phyloP scores from a whole-genome alignment of 2,888 invertebrate genomes.

The Philereme vetulata region DNA sequence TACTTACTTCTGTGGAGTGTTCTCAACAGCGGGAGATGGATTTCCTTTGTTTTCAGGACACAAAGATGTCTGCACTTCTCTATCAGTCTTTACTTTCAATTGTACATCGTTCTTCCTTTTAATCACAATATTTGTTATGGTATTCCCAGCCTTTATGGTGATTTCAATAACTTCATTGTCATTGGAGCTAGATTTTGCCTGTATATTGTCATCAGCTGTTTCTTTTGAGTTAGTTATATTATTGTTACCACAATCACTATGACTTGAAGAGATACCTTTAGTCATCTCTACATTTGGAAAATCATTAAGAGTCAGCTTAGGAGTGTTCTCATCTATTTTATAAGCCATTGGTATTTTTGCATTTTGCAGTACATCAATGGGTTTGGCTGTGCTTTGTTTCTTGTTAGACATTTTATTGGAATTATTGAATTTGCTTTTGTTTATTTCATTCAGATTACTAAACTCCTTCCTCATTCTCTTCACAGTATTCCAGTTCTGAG shows the following conservation, averaged over 20 bases:
- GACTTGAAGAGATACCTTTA: conserved; percentile 23
- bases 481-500: conserved; percentile 73
- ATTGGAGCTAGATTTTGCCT: conserved; percentile 36
- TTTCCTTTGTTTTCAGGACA: conserved; percentile 41
- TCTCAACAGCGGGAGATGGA: conserved; percentile 61
- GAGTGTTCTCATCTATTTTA: conserved; percentile 64
- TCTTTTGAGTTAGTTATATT: conserved; percentile 10
- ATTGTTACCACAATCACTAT: conserved; percentile 12
- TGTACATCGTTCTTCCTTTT: conserved; percentile 66
- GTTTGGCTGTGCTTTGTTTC: conserved; percentile 48
- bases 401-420: conserved; percentile 76
- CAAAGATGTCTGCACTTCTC: conserved; percentile 65
- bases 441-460: conserved; percentile 67
- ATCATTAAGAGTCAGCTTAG: conserved; percentile 33
- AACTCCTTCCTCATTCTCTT: conserved; percentile 78
- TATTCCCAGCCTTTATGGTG: conserved; percentile 68
- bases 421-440: conserved; percentile 72
- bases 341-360: conserved; percentile 33
- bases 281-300: conserved; percentile 19
- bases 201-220: conserved; percentile 2
- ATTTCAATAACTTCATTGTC: conserved; percentile 67
- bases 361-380: conserved; percentile 29
- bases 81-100: conserved; percentile 65
- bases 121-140: conserved; percentile 67
- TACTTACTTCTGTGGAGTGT: conserved; percentile 78